Evolutionary conservation across 2,888 invertebrate species (phyloP).

Genomic region (Chironomus riparius): DNA sequence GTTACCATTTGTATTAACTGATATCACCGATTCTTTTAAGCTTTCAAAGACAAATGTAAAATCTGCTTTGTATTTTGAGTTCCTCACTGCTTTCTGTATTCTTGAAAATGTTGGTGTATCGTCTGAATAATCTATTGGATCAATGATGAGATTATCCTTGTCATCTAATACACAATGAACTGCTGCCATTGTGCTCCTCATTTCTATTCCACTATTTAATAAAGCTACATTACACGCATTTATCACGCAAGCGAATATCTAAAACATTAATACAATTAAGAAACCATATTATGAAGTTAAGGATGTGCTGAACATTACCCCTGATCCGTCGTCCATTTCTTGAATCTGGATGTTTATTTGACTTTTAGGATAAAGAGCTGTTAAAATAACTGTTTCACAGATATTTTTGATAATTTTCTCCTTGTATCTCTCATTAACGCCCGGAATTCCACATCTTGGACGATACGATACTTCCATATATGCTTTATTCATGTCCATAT

Average conservation of each 20-base stretch:
- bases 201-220: slow-evolving; percentile 71
- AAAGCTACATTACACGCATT: slow-evolving; percentile 78
- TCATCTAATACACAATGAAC: slow-evolving; percentile 62
- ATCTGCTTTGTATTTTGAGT: slow-evolving; percentile 48
- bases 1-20: slow-evolving; percentile 60
- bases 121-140: slow-evolving; percentile 46
- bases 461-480: slow-evolving; percentile 69
- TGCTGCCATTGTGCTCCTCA: slow-evolving; percentile 74
- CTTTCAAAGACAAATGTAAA: slow-evolving; percentile 72
- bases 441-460: slow-evolving; percentile 66
- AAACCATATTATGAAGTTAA: background rate
- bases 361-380: slow-evolving; percentile 69
- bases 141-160: slow-evolving; percentile 51
- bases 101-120: slow-evolving; percentile 34
- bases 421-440: slow-evolving; percentile 58
- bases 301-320: slow-evolving; percentile 46
- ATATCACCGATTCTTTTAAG: slow-evolving; percentile 47
- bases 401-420: slow-evolving; percentile 68
- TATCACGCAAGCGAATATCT: slow-evolving; percentile 67
- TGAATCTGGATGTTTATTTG: slow-evolving; percentile 71
- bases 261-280: slow-evolving; percentile 25
- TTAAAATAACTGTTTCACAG: slow-evolving; percentile 63
- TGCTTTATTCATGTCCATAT: slow-evolving; percentile 67
- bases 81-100: slow-evolving; percentile 27
- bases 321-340: slow-evolving; percentile 76